Base-by-base conservation (phyloP, 1,140 invertebrate species). In the Macrostomum lignano region DNA sequence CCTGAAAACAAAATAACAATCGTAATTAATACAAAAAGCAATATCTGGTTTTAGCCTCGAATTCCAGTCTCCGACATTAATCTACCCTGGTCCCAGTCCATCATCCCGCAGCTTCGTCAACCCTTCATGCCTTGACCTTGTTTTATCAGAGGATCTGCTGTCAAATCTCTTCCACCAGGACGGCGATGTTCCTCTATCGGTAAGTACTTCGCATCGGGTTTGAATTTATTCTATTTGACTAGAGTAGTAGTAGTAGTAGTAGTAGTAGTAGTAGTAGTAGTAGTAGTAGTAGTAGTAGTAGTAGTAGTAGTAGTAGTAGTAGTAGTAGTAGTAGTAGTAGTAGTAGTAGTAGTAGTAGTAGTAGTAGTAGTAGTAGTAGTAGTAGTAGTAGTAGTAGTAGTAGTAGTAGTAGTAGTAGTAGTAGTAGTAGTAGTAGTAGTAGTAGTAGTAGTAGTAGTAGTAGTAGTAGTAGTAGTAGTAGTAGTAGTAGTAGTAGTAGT, bases 211-310 rank as follows among this genome's bases (percentile, higher is more conserved):
- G n/a, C n/a, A n/a, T n/a, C n/a, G n/a, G n/a, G n/a, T n/a, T n/a
- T n/a, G n/a, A n/a, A n/a, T n/a, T n/a, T n/a, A n/a, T n/a, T n/a
- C n/a, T n/a, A n/a, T n/a, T n/a, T n/a, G n/a, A n/a, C n/a, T n/a
- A n/a, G n/a, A 24, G 23, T 24, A 24, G 23, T 24, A 24, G 23
- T 24, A 24, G 23, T 24, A 24, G 23, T 24, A 24, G 23, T 24
- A 24, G 23, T 24, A 24, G 23, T 24, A 24, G 23, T 24, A 24
- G 23, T 24, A 24, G 23, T 24, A 24, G 23, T 24, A 24, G 23
- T 24, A 24, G 23, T 24, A 24, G 23, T 24, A 24, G 23, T 24
- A 24, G 23, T 24, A 24, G 23, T 24, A 24, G 23, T 24, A 24
- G 23, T 24, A 24, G 23, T 24, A 24, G 23, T 24, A 24, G 23